Evolutionary conservation across 2,797 vertebrate genomes (phyloP).

Genomic region (Streptopelia turtur): DNA sequence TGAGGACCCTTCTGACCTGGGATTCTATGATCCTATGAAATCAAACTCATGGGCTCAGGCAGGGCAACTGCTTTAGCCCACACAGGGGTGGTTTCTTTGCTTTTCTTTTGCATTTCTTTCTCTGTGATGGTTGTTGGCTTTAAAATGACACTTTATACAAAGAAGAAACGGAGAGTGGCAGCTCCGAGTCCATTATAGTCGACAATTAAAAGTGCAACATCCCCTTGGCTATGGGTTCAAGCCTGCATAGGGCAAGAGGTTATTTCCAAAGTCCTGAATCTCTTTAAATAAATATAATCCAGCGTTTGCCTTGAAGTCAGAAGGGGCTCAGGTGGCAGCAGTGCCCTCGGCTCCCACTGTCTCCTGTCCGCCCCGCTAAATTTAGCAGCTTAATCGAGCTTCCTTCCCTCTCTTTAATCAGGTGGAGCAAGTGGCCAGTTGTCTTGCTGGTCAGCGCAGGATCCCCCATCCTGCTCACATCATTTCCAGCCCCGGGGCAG

Average conservation of each 20-base stretch:
- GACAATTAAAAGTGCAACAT: neutral
- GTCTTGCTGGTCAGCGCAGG: neutral
- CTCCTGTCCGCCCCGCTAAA: neutral
- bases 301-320: constrained; percentile 29
- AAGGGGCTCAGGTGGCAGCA: neutral
- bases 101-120: neutral
- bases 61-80: neutral
- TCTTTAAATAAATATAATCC: constrained; percentile 54
- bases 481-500: neutral
- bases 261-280: constrained; percentile 14
- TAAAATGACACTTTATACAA: neutral
- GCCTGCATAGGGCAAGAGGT: neutral
- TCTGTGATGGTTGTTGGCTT: neutral
- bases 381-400: neutral
- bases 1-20: too few species aligned
- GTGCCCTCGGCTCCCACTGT: fast-evolving
- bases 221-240: neutral
- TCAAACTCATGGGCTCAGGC: neutral
- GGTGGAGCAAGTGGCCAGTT: neutral
- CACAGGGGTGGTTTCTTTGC: neutral
- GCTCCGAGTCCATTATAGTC: neutral
- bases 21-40: neutral
- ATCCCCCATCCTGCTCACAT: neutral
- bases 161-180: neutral
- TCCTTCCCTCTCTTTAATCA: neutral